Conservation (phyloP, 2,888 invertebrate genomes). For the Yponomeuta sedellus region DNA sequence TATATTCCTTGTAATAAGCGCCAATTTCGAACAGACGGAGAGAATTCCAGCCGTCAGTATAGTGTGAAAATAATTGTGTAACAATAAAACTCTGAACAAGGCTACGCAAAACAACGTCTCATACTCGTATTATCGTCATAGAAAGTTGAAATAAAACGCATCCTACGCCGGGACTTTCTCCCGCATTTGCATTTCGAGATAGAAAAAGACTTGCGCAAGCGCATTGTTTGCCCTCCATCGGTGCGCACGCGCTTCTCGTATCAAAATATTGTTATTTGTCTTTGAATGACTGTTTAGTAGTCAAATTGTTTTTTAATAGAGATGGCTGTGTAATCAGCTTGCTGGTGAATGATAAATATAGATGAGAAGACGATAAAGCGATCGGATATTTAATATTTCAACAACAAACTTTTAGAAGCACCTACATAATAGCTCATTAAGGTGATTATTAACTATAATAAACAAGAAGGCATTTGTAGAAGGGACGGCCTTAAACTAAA, state of each 20-base stretch:
- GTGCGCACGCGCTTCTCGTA: conserved; percentile 11
- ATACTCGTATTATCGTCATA: conserved; percentile 10
- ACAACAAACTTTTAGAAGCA: no score
- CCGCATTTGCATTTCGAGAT: conserved; percentile 28
- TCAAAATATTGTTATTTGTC: neutral
- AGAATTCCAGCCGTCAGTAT: no score
- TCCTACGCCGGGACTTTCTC: conserved; percentile 28
- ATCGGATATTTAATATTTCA: no score
- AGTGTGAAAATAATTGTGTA: neutral
- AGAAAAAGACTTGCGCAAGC: conserved; percentile 22
- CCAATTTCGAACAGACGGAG: no score
- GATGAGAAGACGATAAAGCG: no score
- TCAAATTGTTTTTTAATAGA: neutral
- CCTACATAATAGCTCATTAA: no score
- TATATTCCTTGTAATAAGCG: no score
- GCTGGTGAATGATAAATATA: no score
- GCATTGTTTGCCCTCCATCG: conserved; percentile 8
- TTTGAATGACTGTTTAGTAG: neutral
- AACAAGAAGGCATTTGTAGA: no score
- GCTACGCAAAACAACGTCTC: conserved; percentile 19
- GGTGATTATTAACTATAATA: no score
- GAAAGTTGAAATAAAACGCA: conserved; percentile 26
- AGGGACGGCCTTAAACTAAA: no score
- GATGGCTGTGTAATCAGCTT: neutral
- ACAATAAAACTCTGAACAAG: neutral